Conservation (phyloP, 2,113 vertebrate genomes). For the Vanacampus margaritifer region DNA sequence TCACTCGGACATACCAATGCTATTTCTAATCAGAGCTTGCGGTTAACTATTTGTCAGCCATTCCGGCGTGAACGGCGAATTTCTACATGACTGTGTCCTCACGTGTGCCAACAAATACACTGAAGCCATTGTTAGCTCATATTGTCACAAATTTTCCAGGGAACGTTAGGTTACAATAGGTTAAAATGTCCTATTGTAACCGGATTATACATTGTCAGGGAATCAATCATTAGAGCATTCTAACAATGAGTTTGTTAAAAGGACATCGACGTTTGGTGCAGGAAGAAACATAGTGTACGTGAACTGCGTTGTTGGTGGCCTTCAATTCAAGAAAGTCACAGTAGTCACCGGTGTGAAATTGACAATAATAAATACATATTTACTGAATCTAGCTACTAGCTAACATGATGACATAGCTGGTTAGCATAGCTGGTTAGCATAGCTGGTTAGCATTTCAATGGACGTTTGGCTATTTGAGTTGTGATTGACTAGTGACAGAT, state of each 20-base stretch:
- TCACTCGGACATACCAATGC: neutral
- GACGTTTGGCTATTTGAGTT: too few species aligned
- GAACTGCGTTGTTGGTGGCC: neutral
- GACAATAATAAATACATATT: too few species aligned
- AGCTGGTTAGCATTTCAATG: too few species aligned
- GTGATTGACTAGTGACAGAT: too few species aligned
- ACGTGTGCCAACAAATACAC: neutral
- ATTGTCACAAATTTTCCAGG: neutral
- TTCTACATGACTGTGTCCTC: neutral
- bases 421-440: too few species aligned
- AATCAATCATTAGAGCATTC: neutral
- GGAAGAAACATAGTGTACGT: neutral
- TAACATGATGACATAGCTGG: too few species aligned
- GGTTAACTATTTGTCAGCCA: neutral
- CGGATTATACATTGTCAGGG: neutral
- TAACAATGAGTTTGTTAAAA: conserved; percentile 5
- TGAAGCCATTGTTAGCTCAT: conserved; percentile 10
- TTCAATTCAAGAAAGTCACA: too few species aligned
- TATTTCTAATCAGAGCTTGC: neutral
- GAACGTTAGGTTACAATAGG: conserved; percentile 5
- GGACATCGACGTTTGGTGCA: neutral
- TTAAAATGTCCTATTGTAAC: neutral
- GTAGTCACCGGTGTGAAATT: too few species aligned
- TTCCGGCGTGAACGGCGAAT: neutral
- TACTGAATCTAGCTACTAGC: too few species aligned